These are phyloP conservation scores for Muscina levida DNA, from an alignment of 2,888 invertebrate species.

Conservation along the genomic window DNA sequence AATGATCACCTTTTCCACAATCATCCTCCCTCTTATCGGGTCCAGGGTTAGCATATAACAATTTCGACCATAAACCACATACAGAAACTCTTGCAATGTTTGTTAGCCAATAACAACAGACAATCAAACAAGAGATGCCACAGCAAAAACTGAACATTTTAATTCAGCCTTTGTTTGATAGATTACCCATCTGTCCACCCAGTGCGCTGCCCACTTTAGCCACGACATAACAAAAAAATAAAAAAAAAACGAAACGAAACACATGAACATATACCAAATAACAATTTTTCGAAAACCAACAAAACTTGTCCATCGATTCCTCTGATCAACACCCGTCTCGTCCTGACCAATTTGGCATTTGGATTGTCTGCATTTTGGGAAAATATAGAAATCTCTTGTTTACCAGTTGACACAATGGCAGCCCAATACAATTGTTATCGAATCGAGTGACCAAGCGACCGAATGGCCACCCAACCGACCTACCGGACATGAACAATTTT, in stretches of 20 bases:
- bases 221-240: not conserved
- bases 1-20: too few species aligned
- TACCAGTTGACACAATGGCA: slow-evolving; percentile 26
- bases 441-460: not conserved
- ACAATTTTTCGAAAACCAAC: slow-evolving; percentile 4
- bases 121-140: not conserved
- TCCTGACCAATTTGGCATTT: not conserved
- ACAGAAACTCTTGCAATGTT: slow-evolving; percentile 1
- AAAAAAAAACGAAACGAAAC: too few species aligned
- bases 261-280: slow-evolving; percentile 10
- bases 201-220: not conserved
- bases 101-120: not conserved
- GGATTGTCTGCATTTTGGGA: not conserved
- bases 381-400: not conserved
- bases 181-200: not conserved
- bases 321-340: too few species aligned
- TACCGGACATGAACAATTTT: not conserved
- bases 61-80: not conserved
- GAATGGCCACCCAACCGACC: not conserved
- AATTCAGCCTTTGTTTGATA: not conserved
- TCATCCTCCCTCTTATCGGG: too few species aligned
- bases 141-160: slow-evolving; percentile 3
- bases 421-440: slow-evolving; percentile 21
- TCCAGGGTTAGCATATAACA: not conserved
- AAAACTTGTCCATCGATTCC: not conserved